Evolutionary conservation across 2,113 vertebrate genomes (phyloP), one percentile per base, ranked within the genome.

Genomic region (Pundamilia nyererei): DNA sequence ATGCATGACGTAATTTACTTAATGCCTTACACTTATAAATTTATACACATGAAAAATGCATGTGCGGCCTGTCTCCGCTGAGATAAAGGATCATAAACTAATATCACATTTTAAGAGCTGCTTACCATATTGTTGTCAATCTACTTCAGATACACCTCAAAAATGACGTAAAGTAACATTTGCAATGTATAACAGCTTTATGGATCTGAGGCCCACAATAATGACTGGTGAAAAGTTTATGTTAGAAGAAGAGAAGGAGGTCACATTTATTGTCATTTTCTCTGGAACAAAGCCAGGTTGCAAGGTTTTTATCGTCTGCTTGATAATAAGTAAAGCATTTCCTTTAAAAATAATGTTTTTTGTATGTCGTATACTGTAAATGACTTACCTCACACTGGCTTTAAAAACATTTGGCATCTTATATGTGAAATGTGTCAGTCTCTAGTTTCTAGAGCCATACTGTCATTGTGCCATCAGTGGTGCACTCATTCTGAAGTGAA

Each of bases 1-100:
- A 96, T 93, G 93, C 92, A 95, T 96, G 93, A 95, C 84, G 87
- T 94, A 94, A 95, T 90, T 86, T 89, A 91, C 87, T 93, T 94
- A 94, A 95, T 87, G 87, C 82, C 86, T 83, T 80, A 75, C 87
- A 84, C 89, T 82, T 87, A 68, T 83, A 92, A 58, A 93, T 94
- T 84, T 87, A 90, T 87, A 92, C 51, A 58, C 90, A 90, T 87
- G 87, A 93, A 91, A 93, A 89, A 94, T 90, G 85, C 91, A 92
- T 79, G 83, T 86, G 84, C 51, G 75, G 70, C 79, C 65, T 29
- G 65, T 89, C 89, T 72, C 79, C 83, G 86, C 93, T 88, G 79
- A 38, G 79, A 93, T 87, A 93, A 92, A 93, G 90, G 85, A 94
- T 90, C 29, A 11, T 94, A 94, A 95, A 95, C 91, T 89, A 91